A percentile compares a stretch with the other conserved stretches of the same genome.
Conservation (phyloP, 2,797 vertebrate species). For the Taeniopygia guttata region DNA sequence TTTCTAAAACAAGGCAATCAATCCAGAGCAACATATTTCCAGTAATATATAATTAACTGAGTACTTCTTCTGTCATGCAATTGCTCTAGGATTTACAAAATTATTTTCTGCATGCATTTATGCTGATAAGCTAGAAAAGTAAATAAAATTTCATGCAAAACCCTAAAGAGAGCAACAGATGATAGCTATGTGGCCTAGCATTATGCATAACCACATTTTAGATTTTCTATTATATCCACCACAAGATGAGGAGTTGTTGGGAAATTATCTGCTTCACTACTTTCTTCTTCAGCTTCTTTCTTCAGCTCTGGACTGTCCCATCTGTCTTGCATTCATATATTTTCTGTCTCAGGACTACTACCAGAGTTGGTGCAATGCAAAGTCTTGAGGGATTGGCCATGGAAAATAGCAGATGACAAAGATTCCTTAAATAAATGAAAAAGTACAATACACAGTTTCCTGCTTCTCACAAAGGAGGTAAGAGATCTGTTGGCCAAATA, state of each 20-base stretch:
- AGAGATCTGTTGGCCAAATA: background rate
- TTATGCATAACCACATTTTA: background rate
- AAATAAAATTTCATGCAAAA: slow-evolving; percentile 41
- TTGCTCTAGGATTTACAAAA: slow-evolving; percentile 3
- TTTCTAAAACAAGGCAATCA: slow-evolving; percentile 53
- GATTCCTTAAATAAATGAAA: background rate
- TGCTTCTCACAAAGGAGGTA: background rate
- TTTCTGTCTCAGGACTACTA: background rate
- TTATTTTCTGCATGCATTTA: slow-evolving; percentile 38
- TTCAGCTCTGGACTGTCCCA: background rate
- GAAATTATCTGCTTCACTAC: slow-evolving; percentile 6
- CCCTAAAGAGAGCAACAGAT: slow-evolving; percentile 19
- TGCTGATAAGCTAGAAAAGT: slow-evolving; percentile 29
- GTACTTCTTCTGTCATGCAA: background rate
- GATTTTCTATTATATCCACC: slow-evolving; percentile 8
- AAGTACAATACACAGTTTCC: background rate
- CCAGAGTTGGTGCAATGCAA: background rate
- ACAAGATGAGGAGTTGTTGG: background rate
- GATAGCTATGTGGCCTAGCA: background rate
- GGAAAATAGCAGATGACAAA: background rate
- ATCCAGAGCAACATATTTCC: slow-evolving; percentile 34
- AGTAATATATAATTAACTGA: slow-evolving; percentile 34
- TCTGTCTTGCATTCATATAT: background rate
- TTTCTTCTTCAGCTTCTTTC: background rate
- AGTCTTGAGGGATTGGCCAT: background rate